Evolutionary conservation across 2,113 vertebrate species (phyloP).

Genomic region (Stercorarius parasiticus): DNA sequence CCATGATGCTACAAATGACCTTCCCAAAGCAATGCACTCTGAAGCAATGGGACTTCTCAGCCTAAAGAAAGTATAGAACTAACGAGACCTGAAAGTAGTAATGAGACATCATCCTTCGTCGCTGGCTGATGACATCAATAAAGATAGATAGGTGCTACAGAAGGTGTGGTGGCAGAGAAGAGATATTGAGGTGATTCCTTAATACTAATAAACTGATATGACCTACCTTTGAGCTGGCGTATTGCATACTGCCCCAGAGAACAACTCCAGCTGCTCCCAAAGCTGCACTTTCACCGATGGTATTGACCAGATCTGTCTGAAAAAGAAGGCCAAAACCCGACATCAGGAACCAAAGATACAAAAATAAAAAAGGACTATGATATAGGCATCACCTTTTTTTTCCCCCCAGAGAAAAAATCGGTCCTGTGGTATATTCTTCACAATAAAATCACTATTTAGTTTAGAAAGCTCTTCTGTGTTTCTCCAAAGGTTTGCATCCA

Average conservation of each 20-base stretch:
- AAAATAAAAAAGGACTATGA: not conserved
- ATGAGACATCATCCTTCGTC: not conserved
- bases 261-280: conserved; percentile 88
- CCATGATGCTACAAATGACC: not conserved
- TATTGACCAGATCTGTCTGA: conserved; percentile 86
- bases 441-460: not conserved
- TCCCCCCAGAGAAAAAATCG: accelerated
- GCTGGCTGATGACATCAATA: not conserved
- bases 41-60: not conserved
- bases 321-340: not conserved
- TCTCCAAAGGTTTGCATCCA: not conserved
- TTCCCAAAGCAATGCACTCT: not conserved
- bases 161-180: not conserved
- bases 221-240: conserved; percentile 71
- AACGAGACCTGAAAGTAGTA: not conserved
- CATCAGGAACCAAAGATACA: not conserved
- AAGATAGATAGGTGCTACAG: not conserved
- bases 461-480: not conserved
- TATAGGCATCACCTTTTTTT: not conserved
- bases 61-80: not conserved
- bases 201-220: not conserved
- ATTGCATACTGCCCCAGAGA: conserved; percentile 83
- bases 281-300: conserved; percentile 89
- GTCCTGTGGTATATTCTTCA: not conserved
- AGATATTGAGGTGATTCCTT: not conserved